A percentile compares a stretch with the other conserved stretches of the same genome.
Evolutionary conservation across 2,797 vertebrate genomes (phyloP).

Genomic region (Lemur catta): DNA sequence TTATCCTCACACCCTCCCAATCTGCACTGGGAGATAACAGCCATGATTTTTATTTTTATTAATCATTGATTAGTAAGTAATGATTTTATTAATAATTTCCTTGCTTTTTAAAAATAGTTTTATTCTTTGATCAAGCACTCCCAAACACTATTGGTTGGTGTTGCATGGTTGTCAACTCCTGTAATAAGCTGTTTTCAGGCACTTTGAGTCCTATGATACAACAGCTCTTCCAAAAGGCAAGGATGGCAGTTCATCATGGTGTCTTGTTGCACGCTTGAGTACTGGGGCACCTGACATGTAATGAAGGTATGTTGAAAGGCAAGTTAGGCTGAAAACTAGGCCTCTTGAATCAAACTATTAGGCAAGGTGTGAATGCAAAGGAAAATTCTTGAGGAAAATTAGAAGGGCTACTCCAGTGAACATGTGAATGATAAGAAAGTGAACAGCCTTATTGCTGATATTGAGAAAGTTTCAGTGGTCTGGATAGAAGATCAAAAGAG

Average conservation of each 20-base stretch:
- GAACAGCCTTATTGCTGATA: too few species aligned
- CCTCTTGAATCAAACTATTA: too few species aligned
- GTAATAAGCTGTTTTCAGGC: not conserved
- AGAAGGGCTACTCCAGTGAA: too few species aligned
- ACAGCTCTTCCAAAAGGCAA: not conserved
- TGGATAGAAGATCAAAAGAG: too few species aligned
- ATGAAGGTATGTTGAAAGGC: too few species aligned
- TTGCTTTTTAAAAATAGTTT: not conserved
- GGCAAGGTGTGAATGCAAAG: too few species aligned
- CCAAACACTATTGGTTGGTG: not conserved
- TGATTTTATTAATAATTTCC: not conserved
- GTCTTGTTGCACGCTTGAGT: not conserved
- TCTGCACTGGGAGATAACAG: not conserved
- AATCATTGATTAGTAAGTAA: not conserved
- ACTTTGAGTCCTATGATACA: not conserved
- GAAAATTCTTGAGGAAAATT: too few species aligned
- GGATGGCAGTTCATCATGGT: not conserved
- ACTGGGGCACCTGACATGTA: not conserved
- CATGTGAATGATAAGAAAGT: too few species aligned
- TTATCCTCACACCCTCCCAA: not conserved
- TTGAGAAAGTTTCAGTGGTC: too few species aligned
- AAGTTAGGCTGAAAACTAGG: too few species aligned
- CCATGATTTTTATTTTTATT: conserved; percentile 1
- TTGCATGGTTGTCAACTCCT: not conserved
- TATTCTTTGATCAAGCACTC: not conserved